phyloP scores from a whole-genome alignment of 2,888 invertebrate species.

The Mimumesa dahlbomi region DNA sequence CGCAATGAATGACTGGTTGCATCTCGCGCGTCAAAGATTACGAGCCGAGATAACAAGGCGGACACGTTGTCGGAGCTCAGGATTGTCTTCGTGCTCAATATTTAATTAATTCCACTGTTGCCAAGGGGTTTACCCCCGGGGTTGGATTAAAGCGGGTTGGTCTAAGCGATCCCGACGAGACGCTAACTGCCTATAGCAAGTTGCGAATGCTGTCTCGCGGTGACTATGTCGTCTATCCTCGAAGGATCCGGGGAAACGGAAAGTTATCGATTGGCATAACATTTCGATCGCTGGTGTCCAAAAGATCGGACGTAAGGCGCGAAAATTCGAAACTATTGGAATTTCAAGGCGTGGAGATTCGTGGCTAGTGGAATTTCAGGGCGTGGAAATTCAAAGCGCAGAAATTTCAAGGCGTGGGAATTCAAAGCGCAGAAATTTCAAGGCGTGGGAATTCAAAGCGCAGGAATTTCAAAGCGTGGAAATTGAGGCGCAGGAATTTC shows the following conservation, averaged over 20 bases:
- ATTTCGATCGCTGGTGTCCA: too few relatives aligned
- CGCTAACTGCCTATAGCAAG: conserved; percentile 1
- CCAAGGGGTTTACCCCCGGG: conserved; percentile 39
- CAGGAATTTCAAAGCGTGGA: too few relatives aligned
- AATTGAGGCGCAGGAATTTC: too few relatives aligned
- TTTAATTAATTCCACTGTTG: conserved; percentile 51
- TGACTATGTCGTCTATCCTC: background rate
- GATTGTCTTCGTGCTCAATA: conserved; percentile 49
- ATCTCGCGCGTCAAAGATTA: conserved; percentile 14
- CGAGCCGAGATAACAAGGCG: background rate
- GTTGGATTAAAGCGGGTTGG: conserved; percentile 19
- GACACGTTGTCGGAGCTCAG: conserved; percentile 22
- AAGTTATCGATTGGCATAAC: too few relatives aligned
- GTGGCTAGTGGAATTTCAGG: too few relatives aligned
- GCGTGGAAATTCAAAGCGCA: background rate
- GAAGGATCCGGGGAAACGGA: too few relatives aligned
- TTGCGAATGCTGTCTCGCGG: background rate
- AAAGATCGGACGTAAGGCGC: too few relatives aligned
- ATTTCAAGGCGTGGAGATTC: too few relatives aligned
- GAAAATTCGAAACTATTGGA: background rate
- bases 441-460: too few relatives aligned
- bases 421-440: too few relatives aligned
- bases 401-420: too few relatives aligned
- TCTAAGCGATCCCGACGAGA: conserved; percentile 40
- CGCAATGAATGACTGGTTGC: conserved; percentile 1